Evolutionary conservation across 1,140 invertebrate genomes (phyloP).

Genomic region (Caenorhabditis briggsae): DNA sequence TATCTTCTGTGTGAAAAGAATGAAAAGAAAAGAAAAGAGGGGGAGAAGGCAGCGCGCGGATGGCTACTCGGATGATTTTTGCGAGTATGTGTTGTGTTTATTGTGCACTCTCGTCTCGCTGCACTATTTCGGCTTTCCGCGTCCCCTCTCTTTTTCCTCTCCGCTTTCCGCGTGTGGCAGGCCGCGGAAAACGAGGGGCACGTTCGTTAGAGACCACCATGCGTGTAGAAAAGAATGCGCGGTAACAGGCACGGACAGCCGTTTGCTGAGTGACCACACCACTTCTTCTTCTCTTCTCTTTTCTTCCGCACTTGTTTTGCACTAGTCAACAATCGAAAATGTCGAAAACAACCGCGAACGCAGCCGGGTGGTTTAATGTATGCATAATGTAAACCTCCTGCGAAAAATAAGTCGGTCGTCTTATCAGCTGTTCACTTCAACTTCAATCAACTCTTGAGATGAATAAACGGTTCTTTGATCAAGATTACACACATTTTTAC

Average conservation of each 20-base stretch:
- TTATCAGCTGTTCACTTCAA: slow-evolving; percentile 50
- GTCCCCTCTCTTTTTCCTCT: slow-evolving; percentile 35
- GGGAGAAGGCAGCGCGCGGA: slow-evolving; percentile 21
- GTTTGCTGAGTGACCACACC: slow-evolving; percentile 54
- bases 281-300: slow-evolving; percentile 12
- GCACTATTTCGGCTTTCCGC: slow-evolving; percentile 44
- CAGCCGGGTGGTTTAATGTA: slow-evolving; percentile 34
- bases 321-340: slow-evolving; percentile 55
- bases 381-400: slow-evolving; percentile 35
- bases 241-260: slow-evolving; percentile 50
- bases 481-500: slow-evolving; percentile 19
- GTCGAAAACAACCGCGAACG: slow-evolving; percentile 46
- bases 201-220: slow-evolving; percentile 55
- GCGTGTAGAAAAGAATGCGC: slow-evolving; percentile 50
- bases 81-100: slow-evolving; percentile 40
- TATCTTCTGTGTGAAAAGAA: slow-evolving; percentile 43
- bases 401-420: not conserved
- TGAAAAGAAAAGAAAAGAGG: not conserved
- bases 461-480: slow-evolving; percentile 33
- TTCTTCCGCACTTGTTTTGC: slow-evolving; percentile 51
- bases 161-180: slow-evolving; percentile 26
- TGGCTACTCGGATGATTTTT: slow-evolving; percentile 50
- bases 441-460: slow-evolving; percentile 32
- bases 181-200: not conserved
- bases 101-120: slow-evolving; percentile 32